Conservation (phyloP, 2,113 vertebrate species). For the Acinonyx jubatus region DNA sequence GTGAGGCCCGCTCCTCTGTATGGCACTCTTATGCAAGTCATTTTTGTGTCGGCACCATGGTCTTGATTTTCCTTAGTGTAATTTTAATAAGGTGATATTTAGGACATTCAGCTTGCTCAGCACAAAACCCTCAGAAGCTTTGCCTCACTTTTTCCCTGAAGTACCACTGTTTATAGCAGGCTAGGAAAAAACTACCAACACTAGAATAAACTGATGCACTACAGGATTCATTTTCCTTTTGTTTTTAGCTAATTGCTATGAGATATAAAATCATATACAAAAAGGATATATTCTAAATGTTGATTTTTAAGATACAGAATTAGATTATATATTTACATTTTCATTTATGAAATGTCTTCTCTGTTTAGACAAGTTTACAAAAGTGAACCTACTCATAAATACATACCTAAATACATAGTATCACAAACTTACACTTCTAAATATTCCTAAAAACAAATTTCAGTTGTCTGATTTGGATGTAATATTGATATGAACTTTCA, state of each 20-base stretch:
- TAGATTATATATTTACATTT: neutral
- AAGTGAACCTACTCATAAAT: neutral
- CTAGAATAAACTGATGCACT: neutral
- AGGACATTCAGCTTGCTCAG: neutral
- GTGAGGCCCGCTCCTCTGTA: neutral
- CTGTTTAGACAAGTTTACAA: neutral
- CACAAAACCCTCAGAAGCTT: neutral
- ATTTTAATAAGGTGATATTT: neutral
- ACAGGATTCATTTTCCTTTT: neutral
- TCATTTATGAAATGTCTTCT: neutral
- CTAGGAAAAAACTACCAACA: neutral
- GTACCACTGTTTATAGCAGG: neutral
- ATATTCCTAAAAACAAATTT: neutral
- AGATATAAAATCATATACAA: neutral
- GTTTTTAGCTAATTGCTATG: neutral
- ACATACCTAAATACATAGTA: neutral
- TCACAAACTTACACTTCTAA: neutral
- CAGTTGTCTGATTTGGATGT: neutral
- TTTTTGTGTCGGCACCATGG: neutral
- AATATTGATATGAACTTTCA: neutral
- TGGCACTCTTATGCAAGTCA: neutral
- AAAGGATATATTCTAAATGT: neutral
- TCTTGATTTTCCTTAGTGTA: neutral
- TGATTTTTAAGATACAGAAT: neutral
- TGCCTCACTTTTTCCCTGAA: neutral